phyloP scores from a whole-genome alignment of 2,113 vertebrate genomes.

The Vimba vimba region DNA sequence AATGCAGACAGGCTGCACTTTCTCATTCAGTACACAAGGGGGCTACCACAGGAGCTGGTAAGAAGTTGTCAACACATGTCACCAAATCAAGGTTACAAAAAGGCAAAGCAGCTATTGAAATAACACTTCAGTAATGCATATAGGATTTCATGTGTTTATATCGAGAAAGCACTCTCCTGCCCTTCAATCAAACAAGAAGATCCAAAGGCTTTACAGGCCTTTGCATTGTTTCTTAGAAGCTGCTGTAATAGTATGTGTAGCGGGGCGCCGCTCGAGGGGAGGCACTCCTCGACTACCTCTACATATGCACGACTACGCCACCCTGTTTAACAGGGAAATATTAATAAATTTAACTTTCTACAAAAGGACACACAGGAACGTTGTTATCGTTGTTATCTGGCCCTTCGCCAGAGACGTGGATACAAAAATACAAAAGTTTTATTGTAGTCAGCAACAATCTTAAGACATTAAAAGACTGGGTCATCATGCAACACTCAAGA shows the following conservation, averaged over 20 bases:
- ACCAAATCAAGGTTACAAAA: not conserved
- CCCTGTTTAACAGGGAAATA: too few relatives aligned
- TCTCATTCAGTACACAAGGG: slow-evolving; percentile 8
- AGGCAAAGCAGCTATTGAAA: slow-evolving; percentile 13
- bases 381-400: too few relatives aligned
- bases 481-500: too few relatives aligned
- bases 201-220: slow-evolving; percentile 10
- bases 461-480: too few relatives aligned
- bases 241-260: slow-evolving; percentile 30
- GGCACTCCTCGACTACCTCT: too few relatives aligned
- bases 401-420: too few relatives aligned
- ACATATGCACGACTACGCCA: too few relatives aligned
- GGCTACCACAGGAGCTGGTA: not conserved
- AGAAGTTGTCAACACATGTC: not conserved
- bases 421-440: too few relatives aligned
- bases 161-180: slow-evolving; percentile 24
- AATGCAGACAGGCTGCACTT: slow-evolving; percentile 8
- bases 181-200: slow-evolving; percentile 42
- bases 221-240: slow-evolving; percentile 22
- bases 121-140: slow-evolving; percentile 12
- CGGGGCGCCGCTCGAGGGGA: too few relatives aligned
- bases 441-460: too few relatives aligned
- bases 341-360: too few relatives aligned
- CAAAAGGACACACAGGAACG: too few relatives aligned
- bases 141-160: slow-evolving; percentile 22